A percentile compares a stretch with the other conserved stretches of the same genome.
These are phyloP conservation scores for Ictidomys tridecemlineatus DNA, from an alignment of 2,113 vertebrate genomes.

Conservation along the genomic window DNA sequence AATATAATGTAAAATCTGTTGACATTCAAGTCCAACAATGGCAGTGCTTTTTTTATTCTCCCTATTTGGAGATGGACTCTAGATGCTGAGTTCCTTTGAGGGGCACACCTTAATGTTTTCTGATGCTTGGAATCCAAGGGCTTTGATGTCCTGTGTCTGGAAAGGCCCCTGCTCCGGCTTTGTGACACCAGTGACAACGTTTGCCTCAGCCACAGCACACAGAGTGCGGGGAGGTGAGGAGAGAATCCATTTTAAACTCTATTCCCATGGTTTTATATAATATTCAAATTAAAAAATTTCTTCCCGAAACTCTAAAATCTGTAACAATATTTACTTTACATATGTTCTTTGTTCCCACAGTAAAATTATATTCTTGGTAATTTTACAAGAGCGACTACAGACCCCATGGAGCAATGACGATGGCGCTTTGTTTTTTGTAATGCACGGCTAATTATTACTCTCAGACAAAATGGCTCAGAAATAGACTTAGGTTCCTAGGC, in stretches of 20 bases:
- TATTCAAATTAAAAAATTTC: conserved; percentile 79
- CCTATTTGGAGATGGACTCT: conserved; percentile 19
- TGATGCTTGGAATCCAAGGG: background rate
- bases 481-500: conserved; percentile 84
- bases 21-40: background rate
- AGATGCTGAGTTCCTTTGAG: background rate
- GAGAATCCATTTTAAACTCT: conserved; percentile 56
- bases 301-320: conserved; percentile 81
- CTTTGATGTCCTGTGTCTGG: background rate
- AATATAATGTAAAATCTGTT: background rate
- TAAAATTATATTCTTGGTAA: conserved; percentile 86
- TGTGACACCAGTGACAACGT: background rate
- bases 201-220: background rate
- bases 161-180: background rate
- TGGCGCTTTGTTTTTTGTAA: conserved; percentile 79
- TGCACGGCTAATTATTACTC: conserved; percentile 87
- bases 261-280: conserved; percentile 25
- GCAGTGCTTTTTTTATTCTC: background rate
- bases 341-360: conserved; percentile 87
- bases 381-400: conserved; percentile 79
- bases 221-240: background rate
- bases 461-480: conserved; percentile 84
- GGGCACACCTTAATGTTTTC: background rate
- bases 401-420: conserved; percentile 78
- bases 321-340: conserved; percentile 89